Evolutionary conservation across 1,140 invertebrate genomes (phyloP).

Genomic region (Drosophila micromelanica): DNA sequence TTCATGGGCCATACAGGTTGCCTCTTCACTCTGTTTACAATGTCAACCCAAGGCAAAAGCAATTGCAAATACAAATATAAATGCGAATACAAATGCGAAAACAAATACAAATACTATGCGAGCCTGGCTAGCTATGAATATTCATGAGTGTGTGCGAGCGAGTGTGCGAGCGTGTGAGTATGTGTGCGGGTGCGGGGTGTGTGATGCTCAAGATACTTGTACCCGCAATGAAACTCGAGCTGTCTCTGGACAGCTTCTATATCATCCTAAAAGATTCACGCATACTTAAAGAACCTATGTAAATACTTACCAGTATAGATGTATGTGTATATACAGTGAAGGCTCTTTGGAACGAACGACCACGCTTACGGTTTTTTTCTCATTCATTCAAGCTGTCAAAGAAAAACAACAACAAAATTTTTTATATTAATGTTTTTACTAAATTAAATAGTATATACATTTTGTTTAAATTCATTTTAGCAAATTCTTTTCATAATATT

Average conservation of each 20-base stretch:
- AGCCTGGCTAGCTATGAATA: conserved; percentile 64
- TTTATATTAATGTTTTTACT: too few relatives aligned
- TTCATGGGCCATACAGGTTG: conserved; percentile 9
- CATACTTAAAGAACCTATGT: conserved; percentile 29
- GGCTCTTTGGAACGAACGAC: too few relatives aligned
- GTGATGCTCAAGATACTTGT: conserved; percentile 66
- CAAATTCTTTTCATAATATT: too few relatives aligned
- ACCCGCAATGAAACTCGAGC: conserved; percentile 16
- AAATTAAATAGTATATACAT: too few relatives aligned
- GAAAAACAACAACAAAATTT: too few relatives aligned
- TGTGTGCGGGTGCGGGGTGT: conserved; percentile 25
- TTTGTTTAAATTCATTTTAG: too few relatives aligned
- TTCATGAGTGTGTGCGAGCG: conserved; percentile 63
- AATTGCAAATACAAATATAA: conserved; percentile 70
- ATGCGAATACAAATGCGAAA: conserved; percentile 54
- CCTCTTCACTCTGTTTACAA: conserved; percentile 54
- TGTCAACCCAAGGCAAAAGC: conserved; percentile 57
- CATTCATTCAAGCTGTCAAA: too few relatives aligned
- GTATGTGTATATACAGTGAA: not conserved
- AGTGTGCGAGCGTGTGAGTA: conserved; percentile 5
- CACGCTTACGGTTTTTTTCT: too few relatives aligned
- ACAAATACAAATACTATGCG: conserved; percentile 31
- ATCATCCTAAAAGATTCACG: conserved; percentile 67
- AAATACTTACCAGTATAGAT: not conserved
- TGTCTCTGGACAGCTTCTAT: conserved; percentile 19